phyloP scores from a whole-genome alignment of 2,113 vertebrate species.

The Jacana jacana region DNA sequence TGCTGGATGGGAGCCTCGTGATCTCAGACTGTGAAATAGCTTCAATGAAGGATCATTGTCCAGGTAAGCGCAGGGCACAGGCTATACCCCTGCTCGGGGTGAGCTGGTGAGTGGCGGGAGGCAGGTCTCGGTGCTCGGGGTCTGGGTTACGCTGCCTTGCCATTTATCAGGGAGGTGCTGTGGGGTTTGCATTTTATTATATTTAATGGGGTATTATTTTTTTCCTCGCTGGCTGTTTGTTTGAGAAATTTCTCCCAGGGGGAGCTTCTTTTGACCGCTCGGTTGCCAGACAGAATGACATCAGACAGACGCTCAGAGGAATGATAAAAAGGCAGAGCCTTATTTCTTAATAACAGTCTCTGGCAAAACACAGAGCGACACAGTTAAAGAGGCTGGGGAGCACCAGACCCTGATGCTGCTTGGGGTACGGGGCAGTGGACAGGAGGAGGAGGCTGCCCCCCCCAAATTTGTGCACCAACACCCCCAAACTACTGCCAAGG shows the following conservation, averaged over 20 bases:
- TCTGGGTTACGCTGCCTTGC: not conserved
- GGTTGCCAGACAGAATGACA: constrained; percentile 59
- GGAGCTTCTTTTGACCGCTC: not conserved
- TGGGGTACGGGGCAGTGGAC: not conserved
- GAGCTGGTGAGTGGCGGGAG: not conserved
- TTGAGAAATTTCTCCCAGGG: constrained; percentile 55
- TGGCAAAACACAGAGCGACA: not conserved
- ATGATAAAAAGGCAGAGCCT: constrained; percentile 43
- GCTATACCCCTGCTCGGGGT: not conserved
- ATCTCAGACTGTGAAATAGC: not conserved
- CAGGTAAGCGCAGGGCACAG: not conserved
- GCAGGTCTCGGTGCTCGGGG: not conserved
- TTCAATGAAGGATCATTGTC: fast-evolving
- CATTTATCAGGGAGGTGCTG: not conserved
- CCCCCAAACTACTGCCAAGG: no score
- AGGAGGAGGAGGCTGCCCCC: not conserved
- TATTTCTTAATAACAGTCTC: constrained; percentile 26
- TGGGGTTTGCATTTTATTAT: not conserved
- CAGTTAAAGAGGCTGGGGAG: not conserved
- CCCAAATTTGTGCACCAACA: not conserved
- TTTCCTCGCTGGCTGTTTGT: constrained; percentile 33
- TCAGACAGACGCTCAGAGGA: constrained; percentile 43
- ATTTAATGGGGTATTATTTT: constrained; percentile 52
- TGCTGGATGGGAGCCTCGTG: not conserved
- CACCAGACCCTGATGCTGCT: not conserved